phyloP scores from a whole-genome alignment of 2,113 vertebrate genomes.

The Epinephelus cyanopodus region DNA sequence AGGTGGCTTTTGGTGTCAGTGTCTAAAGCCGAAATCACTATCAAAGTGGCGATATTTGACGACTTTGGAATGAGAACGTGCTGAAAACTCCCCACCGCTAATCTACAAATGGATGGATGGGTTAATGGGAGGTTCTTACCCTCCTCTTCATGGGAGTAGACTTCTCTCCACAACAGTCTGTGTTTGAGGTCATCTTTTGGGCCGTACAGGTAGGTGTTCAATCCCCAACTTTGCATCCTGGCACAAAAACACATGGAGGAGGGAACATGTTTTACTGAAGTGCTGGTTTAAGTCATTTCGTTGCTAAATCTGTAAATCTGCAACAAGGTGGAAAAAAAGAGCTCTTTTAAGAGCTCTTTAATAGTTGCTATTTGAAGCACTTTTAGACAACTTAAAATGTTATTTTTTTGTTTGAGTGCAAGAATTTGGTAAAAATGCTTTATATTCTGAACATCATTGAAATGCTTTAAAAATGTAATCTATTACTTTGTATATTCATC shows the following conservation, averaged over 20 bases:
- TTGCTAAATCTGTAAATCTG: not conserved
- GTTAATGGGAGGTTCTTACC: conserved; percentile 70
- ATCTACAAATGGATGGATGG: not conserved
- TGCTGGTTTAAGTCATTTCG: not conserved
- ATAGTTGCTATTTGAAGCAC: not conserved
- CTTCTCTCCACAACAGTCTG: conserved; percentile 90
- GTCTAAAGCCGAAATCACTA: no score
- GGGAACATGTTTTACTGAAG: not conserved
- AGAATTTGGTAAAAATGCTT: not conserved
- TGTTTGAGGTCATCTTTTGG: conserved; percentile 93
- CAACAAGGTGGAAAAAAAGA: not conserved
- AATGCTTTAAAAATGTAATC: not conserved
- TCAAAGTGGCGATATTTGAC: no score
- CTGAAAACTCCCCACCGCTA: no score
- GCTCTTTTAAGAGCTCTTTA: no score
- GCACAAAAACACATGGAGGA: not conserved
- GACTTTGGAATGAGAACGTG: no score
- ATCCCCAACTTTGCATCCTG: conserved; percentile 85
- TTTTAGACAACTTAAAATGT: not conserved
- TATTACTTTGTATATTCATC: not conserved
- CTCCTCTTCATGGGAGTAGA: conserved; percentile 90
- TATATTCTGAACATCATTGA: not conserved
- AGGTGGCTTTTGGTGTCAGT: no score
- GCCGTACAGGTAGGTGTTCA: conserved; percentile 90
- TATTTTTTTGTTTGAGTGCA: not conserved